Percentiles rank a stretch among this genome's conserved stretches.
These are phyloP conservation scores for Microtus obscurus DNA, from an alignment of 2,797 vertebrate species.

Conservation along the genomic window DNA sequence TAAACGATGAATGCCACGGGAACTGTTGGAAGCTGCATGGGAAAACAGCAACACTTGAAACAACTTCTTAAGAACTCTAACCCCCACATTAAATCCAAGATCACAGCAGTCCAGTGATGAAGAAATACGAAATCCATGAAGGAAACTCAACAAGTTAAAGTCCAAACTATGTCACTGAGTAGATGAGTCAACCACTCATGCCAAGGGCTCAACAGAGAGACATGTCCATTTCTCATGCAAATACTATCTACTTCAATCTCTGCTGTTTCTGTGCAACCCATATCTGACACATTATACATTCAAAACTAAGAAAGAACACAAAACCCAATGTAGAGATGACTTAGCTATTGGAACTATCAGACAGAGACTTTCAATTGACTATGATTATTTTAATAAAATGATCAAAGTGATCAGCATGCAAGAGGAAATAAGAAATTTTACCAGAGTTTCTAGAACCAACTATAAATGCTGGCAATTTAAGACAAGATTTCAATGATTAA, in stretches of 20 bases:
- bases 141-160: conserved; percentile 6
- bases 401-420: neutral
- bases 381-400: neutral
- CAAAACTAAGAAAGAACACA: neutral
- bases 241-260: neutral
- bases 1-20: neutral
- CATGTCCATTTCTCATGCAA: neutral
- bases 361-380: conserved; percentile 19
- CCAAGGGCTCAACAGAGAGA: neutral
- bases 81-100: neutral
- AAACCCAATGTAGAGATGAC: neutral
- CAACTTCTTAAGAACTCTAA: neutral
- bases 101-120: neutral
- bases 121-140: neutral
- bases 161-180: neutral
- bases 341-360: neutral
- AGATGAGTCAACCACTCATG: neutral
- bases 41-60: neutral
- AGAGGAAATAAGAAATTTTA: conserved; percentile 38
- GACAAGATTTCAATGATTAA: conserved; percentile 6
- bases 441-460: neutral
- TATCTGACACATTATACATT: conserved; percentile 2
- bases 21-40: neutral
- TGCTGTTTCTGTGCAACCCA: neutral
- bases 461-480: conserved; percentile 14